Evolutionary conservation across 2,888 invertebrate genomes (phyloP).

Genomic region (Acrobeloides nanus): DNA sequence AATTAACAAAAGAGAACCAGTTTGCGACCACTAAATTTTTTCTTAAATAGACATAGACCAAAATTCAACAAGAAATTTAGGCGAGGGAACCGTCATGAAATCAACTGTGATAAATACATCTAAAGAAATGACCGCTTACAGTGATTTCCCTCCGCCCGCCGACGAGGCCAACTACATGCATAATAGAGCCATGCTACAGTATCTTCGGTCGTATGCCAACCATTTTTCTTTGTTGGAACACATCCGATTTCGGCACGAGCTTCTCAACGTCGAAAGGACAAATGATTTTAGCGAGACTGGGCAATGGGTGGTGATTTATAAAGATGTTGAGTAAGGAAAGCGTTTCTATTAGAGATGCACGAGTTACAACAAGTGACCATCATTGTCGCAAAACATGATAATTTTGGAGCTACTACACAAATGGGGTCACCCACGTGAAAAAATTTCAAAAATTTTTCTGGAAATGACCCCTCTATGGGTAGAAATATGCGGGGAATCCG

Average conservation of each 20-base stretch:
- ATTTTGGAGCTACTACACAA: too few relatives aligned
- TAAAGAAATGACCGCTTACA: slow-evolving; percentile 38
- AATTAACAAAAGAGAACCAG: too few relatives aligned
- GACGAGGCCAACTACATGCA: slow-evolving; percentile 57
- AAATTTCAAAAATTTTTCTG: too few relatives aligned
- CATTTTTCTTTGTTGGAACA: slow-evolving; percentile 30
- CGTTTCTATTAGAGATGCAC: not conserved
- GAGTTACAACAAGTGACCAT: not conserved
- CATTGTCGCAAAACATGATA: not conserved
- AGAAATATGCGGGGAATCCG: too few relatives aligned
- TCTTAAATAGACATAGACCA: too few relatives aligned
- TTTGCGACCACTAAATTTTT: too few relatives aligned
- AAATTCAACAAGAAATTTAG: too few relatives aligned
- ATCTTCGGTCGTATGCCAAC: slow-evolving; percentile 39
- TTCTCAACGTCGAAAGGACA: slow-evolving; percentile 33
- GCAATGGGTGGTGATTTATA: slow-evolving; percentile 44
- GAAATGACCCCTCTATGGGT: too few relatives aligned
- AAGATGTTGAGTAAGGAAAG: slow-evolving; percentile 22
- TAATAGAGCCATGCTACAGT: slow-evolving; percentile 43
- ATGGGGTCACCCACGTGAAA: too few relatives aligned
- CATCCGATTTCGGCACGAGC: slow-evolving; percentile 36
- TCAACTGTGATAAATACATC: slow-evolving; percentile 53
- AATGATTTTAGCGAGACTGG: slow-evolving; percentile 52
- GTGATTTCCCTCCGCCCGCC: slow-evolving; percentile 56
- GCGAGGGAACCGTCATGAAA: slow-evolving; percentile 38